Evolutionary conservation across 1,140 invertebrate species (phyloP).

Genomic region (Eriosoma lanigerum): DNA sequence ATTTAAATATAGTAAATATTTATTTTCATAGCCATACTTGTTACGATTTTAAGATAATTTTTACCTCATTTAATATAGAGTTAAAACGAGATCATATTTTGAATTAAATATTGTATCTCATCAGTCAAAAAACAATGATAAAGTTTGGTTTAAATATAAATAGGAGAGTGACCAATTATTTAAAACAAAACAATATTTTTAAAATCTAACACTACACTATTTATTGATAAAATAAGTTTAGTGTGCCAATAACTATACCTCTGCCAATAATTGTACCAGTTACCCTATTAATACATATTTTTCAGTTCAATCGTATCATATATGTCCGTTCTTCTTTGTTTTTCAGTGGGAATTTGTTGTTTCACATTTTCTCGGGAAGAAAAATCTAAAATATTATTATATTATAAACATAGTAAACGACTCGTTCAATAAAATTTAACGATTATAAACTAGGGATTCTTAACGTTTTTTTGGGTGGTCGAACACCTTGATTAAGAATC

Average conservation of each 20-base stretch:
- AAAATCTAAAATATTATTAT: constrained; percentile 66
- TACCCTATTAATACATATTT: not conserved
- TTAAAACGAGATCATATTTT: not conserved
- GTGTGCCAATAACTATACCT: not conserved
- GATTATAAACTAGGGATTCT: too few relatives aligned
- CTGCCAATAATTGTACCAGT: not conserved
- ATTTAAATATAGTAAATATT: not conserved
- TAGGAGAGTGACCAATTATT: not conserved
- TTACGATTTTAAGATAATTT: not conserved
- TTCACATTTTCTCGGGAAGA: constrained; percentile 72
- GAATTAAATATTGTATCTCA: not conserved
- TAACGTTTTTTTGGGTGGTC: too few relatives aligned
- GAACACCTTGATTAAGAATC: constrained; percentile 50
- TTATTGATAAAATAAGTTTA: constrained; percentile 5
- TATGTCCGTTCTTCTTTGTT: constrained; percentile 77
- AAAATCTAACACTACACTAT: not conserved
- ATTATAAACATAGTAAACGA: too few relatives aligned
- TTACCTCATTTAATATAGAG: not conserved
- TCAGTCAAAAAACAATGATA: not conserved
- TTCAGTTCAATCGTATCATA: constrained; percentile 71
- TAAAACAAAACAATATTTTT: not conserved
- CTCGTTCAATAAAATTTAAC: too few relatives aligned
- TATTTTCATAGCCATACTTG: not conserved
- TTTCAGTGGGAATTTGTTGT: constrained; percentile 75
- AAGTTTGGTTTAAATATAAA: not conserved